Base-by-base conservation (phyloP, 2,797 vertebrate genomes). In the Eptatretus atami region DNA sequence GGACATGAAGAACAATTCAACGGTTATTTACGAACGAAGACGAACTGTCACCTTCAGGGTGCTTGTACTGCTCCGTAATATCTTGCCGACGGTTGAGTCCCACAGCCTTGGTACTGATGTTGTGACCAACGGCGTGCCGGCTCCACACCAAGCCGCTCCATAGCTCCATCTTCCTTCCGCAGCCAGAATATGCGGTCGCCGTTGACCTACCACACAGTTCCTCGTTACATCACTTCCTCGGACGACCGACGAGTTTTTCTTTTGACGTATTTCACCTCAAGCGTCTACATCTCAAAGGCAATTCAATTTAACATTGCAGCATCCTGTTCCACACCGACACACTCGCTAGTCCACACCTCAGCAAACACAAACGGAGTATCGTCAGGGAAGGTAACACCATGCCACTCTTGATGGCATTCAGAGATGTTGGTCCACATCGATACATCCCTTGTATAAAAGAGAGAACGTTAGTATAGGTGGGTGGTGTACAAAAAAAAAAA, bases 121-220 rank as follows among this genome's bases (percentile, higher is more conserved):
- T 75, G n/a, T 81, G 82, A 5, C 85, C 86, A 0, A 92, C 81
- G 1, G 78, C 80, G 15, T 82, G 82, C 68, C 84, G 84, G n/a
- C 71, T 88, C 81, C 65, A 74, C 81, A 53, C 75, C 69, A 65
- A 93, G 73, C 15, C 83, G 77, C n/a, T 72, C 72, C 75, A 86
- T 92, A 54, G 74, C 80, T 10, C 79, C 78, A 0, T 82, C 76
- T 1, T 67, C 12, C 65, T 80, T 80, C 63, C 73, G 77, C 71
- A 87, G 82, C 82, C 82, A 88, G 70, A 79, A 92, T 11, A 92
- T 82, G 69, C 86, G 90, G 71, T 93, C 86, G 66, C 86, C 87
- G 74, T 93, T 93, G 61, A 93, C 86, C 86, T 93, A 63, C 13
- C 12, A 12, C n/a, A n/a, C 57, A 25, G 25, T 25, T n/a, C 57